These are phyloP conservation scores for Theropithecus gelada DNA, from an alignment of 2,113 vertebrate genomes.

Conservation along the genomic window DNA sequence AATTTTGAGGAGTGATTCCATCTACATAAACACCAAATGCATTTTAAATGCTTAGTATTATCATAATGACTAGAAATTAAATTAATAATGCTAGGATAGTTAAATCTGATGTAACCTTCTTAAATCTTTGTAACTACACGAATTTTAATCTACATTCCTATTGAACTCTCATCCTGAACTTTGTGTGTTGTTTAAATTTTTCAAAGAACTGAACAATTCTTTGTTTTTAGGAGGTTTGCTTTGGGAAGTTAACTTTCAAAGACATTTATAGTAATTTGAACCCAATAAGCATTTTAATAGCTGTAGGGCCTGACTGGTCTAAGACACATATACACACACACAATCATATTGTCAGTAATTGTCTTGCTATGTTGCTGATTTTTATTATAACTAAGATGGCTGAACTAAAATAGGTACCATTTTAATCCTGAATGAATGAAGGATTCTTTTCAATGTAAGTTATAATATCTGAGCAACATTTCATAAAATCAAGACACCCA, in stretches of 20 bases:
- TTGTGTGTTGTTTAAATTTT: slow-evolving; percentile 66
- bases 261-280: not conserved
- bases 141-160: slow-evolving; percentile 67
- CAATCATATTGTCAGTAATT: not conserved
- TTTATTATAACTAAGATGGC: not conserved
- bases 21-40: slow-evolving; percentile 83
- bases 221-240: slow-evolving; percentile 21
- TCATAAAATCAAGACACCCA: slow-evolving; percentile 11
- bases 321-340: not conserved
- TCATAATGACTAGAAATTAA: slow-evolving; percentile 84
- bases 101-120: slow-evolving; percentile 77
- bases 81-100: slow-evolving; percentile 84
- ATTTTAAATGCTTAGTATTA: slow-evolving; percentile 83
- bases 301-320: not conserved
- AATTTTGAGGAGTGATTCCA: slow-evolving; percentile 75
- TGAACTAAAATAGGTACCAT: not conserved
- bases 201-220: slow-evolving; percentile 17
- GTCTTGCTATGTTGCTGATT: not conserved
- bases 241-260: slow-evolving; percentile 52
- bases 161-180: slow-evolving; percentile 69
- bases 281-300: not conserved
- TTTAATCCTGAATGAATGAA: slow-evolving; percentile 6
- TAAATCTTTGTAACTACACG: slow-evolving; percentile 75
- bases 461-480: not conserved
- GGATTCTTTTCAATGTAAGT: not conserved